Conservation (phyloP, 2,888 invertebrate genomes). For the Macroteleia sp. region DNA sequence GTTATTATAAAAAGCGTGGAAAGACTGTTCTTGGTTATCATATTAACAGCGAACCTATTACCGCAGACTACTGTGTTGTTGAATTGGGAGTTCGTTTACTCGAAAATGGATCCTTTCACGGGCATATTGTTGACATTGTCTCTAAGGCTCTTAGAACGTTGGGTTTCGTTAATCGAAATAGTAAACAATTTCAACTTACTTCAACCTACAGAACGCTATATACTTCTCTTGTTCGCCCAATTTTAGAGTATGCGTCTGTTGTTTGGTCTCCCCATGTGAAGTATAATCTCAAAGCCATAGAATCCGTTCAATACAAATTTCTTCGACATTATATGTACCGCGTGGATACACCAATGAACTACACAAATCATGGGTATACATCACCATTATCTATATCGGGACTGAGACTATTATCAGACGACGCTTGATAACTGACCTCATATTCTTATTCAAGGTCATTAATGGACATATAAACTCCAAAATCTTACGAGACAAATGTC, state of each 20-base stretch:
- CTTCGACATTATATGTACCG: background rate
- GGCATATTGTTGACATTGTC: background rate
- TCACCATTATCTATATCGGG: background rate
- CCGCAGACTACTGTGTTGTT: too few species aligned
- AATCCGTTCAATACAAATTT: background rate
- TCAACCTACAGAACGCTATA: background rate
- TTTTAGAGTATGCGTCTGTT: background rate
- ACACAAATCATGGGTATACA: background rate
- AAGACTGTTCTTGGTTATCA: too few species aligned
- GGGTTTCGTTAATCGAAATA: background rate
- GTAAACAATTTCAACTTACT: too few species aligned
- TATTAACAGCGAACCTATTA: too few species aligned
- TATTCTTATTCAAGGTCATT: background rate
- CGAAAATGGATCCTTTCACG: background rate
- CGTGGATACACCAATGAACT: background rate
- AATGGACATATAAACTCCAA: background rate
- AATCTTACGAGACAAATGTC: background rate
- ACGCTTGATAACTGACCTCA: background rate
- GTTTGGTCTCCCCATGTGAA: background rate
- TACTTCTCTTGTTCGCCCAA: background rate
- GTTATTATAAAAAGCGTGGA: too few species aligned
- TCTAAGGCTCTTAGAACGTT: background rate
- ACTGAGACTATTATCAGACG: background rate
- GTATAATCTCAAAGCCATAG: background rate
- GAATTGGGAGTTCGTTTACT: background rate